These are phyloP conservation scores for Sebastes trivittatus DNA, from an alignment of 2,797 vertebrate genomes.

Conservation along the genomic window DNA sequence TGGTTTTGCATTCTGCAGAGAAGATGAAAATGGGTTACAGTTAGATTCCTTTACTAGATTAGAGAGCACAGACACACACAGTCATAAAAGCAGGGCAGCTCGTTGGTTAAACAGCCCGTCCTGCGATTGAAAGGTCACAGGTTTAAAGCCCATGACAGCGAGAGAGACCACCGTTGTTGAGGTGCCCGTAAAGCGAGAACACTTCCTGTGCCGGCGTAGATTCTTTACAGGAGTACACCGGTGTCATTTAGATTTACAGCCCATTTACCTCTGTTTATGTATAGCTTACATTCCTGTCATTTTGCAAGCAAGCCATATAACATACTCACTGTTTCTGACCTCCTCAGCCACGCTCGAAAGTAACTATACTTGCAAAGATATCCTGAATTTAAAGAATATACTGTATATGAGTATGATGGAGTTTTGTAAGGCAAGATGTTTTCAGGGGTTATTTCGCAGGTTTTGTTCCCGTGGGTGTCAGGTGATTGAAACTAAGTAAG, in stretches of 20 bases:
- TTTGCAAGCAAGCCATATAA: slow-evolving; percentile 5
- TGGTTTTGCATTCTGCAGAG: not conserved
- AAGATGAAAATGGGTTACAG: not conserved
- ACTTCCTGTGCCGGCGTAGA: slow-evolving; percentile 20
- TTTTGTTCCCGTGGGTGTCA: not conserved
- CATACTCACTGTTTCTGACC: not conserved
- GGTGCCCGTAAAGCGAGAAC: slow-evolving; percentile 4
- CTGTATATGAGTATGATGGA: not conserved
- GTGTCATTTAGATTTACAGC: slow-evolving; percentile 48
- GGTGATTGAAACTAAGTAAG: slow-evolving; percentile 1
- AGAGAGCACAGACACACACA: not conserved
- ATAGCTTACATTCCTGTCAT: slow-evolving; percentile 47
- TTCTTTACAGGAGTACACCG: slow-evolving; percentile 6
- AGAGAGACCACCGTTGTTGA: slow-evolving; percentile 43
- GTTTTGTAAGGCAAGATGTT: not conserved
- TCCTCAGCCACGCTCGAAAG: not conserved
- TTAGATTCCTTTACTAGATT: not conserved
- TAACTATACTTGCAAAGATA: not conserved
- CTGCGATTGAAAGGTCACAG: slow-evolving; percentile 3
- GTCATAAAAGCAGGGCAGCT: not conserved
- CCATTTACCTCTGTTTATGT: slow-evolving; percentile 40
- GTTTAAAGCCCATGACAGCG: slow-evolving; percentile 19
- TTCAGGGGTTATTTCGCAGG: not conserved
- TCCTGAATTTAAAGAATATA: not conserved
- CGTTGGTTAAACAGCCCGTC: not conserved